Percentiles rank a stretch among this genome's conserved stretches.
Conservation (phyloP, 2,888 invertebrate genomes). For the Plusia festucae region DNA sequence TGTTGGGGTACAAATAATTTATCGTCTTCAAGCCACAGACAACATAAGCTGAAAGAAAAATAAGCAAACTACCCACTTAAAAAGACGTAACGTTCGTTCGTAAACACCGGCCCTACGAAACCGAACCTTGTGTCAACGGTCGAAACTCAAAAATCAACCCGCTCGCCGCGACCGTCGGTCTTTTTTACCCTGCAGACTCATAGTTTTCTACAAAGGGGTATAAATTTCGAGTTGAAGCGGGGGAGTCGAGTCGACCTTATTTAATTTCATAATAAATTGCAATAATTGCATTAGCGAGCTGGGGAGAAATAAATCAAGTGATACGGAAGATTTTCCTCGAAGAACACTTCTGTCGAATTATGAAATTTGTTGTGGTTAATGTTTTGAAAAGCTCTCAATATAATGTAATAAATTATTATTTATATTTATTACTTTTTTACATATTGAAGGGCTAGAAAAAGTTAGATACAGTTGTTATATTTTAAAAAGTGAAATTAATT, state of each 20-base stretch:
- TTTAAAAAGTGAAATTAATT: neutral
- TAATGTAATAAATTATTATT: constrained; percentile 25
- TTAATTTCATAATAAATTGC: constrained; percentile 89
- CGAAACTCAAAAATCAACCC: constrained; percentile 78
- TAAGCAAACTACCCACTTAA: constrained; percentile 87
- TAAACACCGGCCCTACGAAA: constrained; percentile 64
- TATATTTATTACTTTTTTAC: neutral
- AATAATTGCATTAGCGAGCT: constrained; percentile 86
- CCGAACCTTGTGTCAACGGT: constrained; percentile 68
- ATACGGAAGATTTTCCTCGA: constrained; percentile 64
- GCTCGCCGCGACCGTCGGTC: constrained; percentile 62
- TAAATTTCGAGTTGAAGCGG: constrained; percentile 76
- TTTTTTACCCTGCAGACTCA: constrained; percentile 67
- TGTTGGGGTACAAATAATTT: constrained; percentile 88
- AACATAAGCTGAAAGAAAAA: constrained; percentile 86
- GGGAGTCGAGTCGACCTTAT: constrained; percentile 82
- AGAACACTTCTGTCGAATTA: constrained; percentile 67
- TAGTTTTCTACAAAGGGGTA: constrained; percentile 81
- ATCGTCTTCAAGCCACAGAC: constrained; percentile 83
- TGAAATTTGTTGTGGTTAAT: constrained; percentile 57
- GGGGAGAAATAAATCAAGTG: constrained; percentile 81
- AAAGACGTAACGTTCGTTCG: constrained; percentile 71
- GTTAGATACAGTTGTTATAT: neutral
- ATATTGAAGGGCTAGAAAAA: neutral
- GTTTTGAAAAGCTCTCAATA: constrained; percentile 48